phyloP scores from a whole-genome alignment of 2,113 vertebrate genomes.

The Alexandromys fortis region DNA sequence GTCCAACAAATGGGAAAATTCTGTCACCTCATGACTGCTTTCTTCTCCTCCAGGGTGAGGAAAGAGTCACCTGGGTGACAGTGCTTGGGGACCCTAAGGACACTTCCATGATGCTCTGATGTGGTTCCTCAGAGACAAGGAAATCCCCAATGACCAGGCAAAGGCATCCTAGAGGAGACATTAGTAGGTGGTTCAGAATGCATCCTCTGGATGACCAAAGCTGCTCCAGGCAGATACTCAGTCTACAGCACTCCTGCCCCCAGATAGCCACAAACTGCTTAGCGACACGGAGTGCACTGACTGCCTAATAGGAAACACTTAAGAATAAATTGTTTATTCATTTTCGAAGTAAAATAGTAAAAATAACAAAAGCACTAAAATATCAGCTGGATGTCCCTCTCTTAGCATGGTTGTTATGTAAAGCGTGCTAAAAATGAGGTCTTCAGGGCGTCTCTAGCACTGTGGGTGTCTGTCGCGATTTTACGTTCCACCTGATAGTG shows the following conservation, averaged over 20 bases:
- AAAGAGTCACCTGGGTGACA: background rate
- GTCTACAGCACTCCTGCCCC: background rate
- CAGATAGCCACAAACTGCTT: background rate
- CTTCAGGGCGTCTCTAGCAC: background rate
- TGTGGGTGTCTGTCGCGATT: background rate
- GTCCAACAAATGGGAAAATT: background rate
- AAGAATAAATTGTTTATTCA: constrained; percentile 8
- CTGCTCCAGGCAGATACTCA: background rate
- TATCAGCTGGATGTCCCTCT: background rate
- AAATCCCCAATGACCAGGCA: background rate
- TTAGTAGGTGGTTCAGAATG: background rate
- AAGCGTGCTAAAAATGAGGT: background rate
- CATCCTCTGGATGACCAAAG: background rate
- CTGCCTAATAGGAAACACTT: background rate
- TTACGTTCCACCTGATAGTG: background rate
- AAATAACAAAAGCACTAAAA: constrained; percentile 39
- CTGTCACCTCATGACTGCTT: background rate
- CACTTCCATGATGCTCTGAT: background rate
- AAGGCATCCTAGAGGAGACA: background rate
- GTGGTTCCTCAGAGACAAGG: background rate
- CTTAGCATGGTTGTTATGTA: background rate
- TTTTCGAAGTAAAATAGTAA: background rate
- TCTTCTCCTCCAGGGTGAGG: background rate
- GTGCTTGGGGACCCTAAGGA: background rate
- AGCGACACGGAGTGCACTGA: background rate